Conservation (phyloP, 23 tunicate genomes). For the Ciona savignyi region DNA sequence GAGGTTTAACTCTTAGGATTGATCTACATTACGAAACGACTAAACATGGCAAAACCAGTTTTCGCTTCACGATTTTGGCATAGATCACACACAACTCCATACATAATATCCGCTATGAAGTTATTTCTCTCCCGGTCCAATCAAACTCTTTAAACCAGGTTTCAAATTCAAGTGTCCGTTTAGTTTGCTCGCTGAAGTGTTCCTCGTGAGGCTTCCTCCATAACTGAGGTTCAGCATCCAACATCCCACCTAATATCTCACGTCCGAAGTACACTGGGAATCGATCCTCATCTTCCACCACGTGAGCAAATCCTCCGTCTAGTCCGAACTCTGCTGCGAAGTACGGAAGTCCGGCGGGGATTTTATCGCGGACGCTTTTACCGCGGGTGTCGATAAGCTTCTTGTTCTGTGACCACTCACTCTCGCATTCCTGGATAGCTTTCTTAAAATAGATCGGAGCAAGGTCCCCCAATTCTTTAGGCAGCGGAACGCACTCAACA, state of each 20-base stretch:
- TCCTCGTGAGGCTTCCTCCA: slow-evolving; percentile 92
- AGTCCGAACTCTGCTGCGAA: slow-evolving; percentile 88
- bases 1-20: too few relatives aligned
- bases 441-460: slow-evolving; percentile 97
- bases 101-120: neutral
- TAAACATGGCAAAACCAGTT: too few relatives aligned
- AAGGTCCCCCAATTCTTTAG: slow-evolving; percentile 59
- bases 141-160: slow-evolving; percentile 46
- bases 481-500: slow-evolving; percentile 88
- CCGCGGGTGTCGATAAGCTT: slow-evolving; percentile 80
- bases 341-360: slow-evolving; percentile 84
- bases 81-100: too few relatives aligned
- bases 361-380: slow-evolving; percentile 48
- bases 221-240: slow-evolving; percentile 62
- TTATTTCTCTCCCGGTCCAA: slow-evolving; percentile 10
- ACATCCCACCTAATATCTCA: slow-evolving; percentile 89
- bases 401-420: slow-evolving; percentile 86
- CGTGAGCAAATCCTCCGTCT: slow-evolving; percentile 98
- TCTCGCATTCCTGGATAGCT: slow-evolving; percentile 95
- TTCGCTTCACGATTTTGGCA: too few relatives aligned
- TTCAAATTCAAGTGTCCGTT: slow-evolving; percentile 70
- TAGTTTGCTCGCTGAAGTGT: slow-evolving; percentile 68
- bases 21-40: too few relatives aligned
- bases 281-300: slow-evolving; percentile 62
- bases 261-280: slow-evolving; percentile 89